Evolutionary conservation across 2,113 vertebrate genomes (phyloP).

Genomic region (Ciconia maguari): DNA sequence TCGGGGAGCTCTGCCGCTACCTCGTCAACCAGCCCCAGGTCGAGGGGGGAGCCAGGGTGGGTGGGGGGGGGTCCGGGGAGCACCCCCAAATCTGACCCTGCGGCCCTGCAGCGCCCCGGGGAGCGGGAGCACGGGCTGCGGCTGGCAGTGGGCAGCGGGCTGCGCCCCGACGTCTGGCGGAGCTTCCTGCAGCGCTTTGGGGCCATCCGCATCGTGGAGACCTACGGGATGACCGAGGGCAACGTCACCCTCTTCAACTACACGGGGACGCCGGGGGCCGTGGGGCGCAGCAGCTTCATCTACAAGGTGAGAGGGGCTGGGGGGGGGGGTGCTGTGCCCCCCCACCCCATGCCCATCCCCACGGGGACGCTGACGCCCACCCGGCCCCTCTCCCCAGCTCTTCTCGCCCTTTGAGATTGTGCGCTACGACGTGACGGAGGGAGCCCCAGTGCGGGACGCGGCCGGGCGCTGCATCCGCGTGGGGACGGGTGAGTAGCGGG

Average conservation of each 20-base stretch:
- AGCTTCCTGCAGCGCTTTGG: slow-evolving; percentile 81
- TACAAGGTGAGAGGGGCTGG: slow-evolving; percentile 63
- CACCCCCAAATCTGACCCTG: background rate
- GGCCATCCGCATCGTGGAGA: slow-evolving; percentile 79
- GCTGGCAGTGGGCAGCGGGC: slow-evolving; percentile 81
- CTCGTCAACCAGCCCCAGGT: slow-evolving; percentile 84
- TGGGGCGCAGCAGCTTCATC: slow-evolving; percentile 85
- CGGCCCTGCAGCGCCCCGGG: background rate
- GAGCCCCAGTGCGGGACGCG: slow-evolving; percentile 3
- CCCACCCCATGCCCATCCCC: rapidly evolving
- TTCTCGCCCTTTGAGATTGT: slow-evolving; percentile 83
- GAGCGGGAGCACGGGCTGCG: slow-evolving; percentile 76
- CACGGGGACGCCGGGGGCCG: slow-evolving; percentile 76
- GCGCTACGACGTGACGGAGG: slow-evolving; percentile 75
- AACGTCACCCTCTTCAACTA: slow-evolving; percentile 89
- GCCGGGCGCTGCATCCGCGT: slow-evolving; percentile 55
- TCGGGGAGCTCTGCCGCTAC: slow-evolving; percentile 90
- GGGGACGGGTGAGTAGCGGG: slow-evolving; percentile 44
- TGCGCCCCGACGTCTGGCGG: slow-evolving; percentile 84
- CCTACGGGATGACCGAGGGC: slow-evolving; percentile 85
- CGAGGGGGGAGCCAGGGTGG: rapidly evolving
- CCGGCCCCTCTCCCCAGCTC: background rate
- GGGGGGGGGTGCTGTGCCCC: background rate
- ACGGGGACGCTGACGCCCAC: rapidly evolving
- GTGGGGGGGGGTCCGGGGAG: rapidly evolving